Base-by-base conservation (phyloP, 2,888 invertebrate genomes). In the Ypsolopha sequella region DNA sequence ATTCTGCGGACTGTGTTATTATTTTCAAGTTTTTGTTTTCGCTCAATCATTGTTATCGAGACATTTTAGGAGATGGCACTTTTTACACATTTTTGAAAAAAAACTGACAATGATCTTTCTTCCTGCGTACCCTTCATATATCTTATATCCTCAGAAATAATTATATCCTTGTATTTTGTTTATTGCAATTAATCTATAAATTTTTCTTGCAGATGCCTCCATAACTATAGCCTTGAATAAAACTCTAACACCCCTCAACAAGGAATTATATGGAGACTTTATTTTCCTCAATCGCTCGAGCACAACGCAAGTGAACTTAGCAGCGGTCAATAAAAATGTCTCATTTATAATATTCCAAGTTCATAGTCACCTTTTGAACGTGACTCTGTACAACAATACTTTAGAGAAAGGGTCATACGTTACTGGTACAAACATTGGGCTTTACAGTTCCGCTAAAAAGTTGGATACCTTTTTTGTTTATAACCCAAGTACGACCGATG, bases 321-420 rank as follows among this genome's bases (percentile, higher is more conserved):
- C 54, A 1, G 63, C 88, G 63, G 70, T 88, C 1, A 79, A 88
- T 9, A 58, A 68, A 1, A 68, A 70, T 52, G 68, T 89, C 36
- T 75, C 80, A 1, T 93, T 90, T 63, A 73, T 91, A 13, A 68
- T 92, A 52, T 72, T 91, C 41, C 92, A 93, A 89, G 88, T 88
- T 6, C 93, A 93, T 64, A 86, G 88, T 48, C 88, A 89, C 56
- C 58, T 87, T 10, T 68, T 87, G 53, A 88, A 90, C 67, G 66
- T 92, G 0, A 87, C 88, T 0, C 61, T 92, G 39, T 88, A 89
- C 33, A 88, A 79, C 54, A 68, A 65, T 49, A 65, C 63, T 0
- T 57, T 67, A 34, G 59, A 55, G 10, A 56, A 57, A 0, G 70
- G 73, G n/a, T 73, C 70, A 10, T 68, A 64, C 53, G 71, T 90